Conservation (phyloP, 2,113 vertebrate genomes). For the Ia io region DNA sequence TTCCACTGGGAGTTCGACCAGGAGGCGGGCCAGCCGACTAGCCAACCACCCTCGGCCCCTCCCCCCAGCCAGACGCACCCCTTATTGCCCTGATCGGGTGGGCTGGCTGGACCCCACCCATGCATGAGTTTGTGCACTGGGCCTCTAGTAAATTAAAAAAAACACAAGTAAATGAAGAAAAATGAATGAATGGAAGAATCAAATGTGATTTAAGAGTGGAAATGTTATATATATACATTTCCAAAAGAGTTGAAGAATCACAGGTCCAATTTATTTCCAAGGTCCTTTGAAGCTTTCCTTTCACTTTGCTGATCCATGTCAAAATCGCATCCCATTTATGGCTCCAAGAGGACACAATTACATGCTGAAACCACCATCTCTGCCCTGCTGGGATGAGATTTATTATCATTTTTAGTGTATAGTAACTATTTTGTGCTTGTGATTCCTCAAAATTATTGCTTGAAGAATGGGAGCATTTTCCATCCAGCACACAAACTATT, state of each 20-base stretch:
- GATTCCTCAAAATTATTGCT: background rate
- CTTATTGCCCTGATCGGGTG: no score
- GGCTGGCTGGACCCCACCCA: no score
- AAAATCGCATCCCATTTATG: background rate
- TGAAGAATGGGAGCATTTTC: background rate
- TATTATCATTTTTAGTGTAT: background rate
- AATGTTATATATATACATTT: background rate
- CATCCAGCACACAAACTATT: background rate
- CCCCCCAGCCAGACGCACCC: no score
- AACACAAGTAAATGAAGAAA: background rate
- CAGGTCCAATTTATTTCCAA: background rate
- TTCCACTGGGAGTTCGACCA: no score
- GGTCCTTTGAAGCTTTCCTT: background rate
- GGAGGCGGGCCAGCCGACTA: no score
- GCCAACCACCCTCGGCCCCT: no score
- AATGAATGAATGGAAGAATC: background rate
- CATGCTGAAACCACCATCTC: background rate
- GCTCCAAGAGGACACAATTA: background rate
- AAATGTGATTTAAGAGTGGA: background rate
- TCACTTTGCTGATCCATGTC: background rate
- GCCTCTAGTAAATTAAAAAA: background rate
- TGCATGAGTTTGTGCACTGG: no score
- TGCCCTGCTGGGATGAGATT: background rate
- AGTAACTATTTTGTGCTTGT: background rate
- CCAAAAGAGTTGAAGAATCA: background rate